These are phyloP conservation scores for Noctuana brunneofusca DNA, from an alignment of 2,888 invertebrate genomes.

Conservation along the genomic window DNA sequence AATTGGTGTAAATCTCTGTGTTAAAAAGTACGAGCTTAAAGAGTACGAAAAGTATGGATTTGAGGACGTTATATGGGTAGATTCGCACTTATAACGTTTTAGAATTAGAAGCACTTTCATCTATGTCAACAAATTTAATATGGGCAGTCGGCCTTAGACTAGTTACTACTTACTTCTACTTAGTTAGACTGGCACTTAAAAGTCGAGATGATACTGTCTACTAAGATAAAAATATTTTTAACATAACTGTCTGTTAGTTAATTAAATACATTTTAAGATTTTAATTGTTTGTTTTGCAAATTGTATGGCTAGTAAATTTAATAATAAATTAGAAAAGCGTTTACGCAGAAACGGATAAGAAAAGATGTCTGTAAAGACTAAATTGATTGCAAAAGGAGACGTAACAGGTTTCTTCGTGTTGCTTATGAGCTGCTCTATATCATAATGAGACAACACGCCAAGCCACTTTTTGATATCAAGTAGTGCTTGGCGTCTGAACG, in stretches of 20 bases:
- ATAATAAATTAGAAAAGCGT: neutral
- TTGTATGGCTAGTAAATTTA: neutral
- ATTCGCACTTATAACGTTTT: too few relatives aligned
- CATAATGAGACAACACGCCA: slow-evolving; percentile 32
- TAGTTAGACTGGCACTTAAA: too few relatives aligned
- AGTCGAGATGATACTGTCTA: too few relatives aligned
- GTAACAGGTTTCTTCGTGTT: slow-evolving; percentile 33
- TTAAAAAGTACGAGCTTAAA: too few relatives aligned
- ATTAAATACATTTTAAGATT: neutral
- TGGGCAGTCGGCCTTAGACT: too few relatives aligned
- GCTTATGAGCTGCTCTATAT: slow-evolving; percentile 28
- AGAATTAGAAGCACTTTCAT: too few relatives aligned
- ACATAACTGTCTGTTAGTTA: neutral
- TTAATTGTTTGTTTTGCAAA: neutral
- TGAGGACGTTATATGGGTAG: too few relatives aligned
- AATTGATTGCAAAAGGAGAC: slow-evolving; percentile 24
- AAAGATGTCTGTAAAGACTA: neutral
- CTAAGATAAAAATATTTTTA: neutral
- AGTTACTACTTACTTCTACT: too few relatives aligned
- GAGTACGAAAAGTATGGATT: too few relatives aligned
- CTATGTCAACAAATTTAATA: too few relatives aligned
- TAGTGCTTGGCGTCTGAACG: slow-evolving; percentile 29
- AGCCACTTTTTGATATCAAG: slow-evolving; percentile 28
- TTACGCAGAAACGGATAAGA: neutral
- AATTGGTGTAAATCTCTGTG: neutral